Percentiles rank a stretch among this genome's conserved stretches.
These are phyloP conservation scores for Alauda arvensis DNA, from an alignment of 2,797 vertebrate species.

Conservation along the genomic window DNA sequence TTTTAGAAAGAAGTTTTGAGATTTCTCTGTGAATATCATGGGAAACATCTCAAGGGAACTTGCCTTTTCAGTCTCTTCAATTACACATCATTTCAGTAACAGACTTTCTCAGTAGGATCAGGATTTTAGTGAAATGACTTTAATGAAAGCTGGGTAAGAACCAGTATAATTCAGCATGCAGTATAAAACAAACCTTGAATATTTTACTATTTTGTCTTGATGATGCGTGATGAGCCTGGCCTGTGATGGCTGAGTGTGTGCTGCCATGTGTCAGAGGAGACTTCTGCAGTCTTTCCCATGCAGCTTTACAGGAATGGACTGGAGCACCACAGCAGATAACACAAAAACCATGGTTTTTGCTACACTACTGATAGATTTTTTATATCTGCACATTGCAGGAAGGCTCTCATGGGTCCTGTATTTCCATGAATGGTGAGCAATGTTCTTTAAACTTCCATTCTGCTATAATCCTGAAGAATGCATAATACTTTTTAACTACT, in stretches of 20 bases:
- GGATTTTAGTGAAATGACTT: not conserved
- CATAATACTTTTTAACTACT: not conserved
- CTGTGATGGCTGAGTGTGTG: not conserved
- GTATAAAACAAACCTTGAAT: not conserved
- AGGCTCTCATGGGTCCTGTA: not conserved
- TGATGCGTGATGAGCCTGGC: not conserved
- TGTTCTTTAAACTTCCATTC: not conserved
- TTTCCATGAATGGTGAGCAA: not conserved
- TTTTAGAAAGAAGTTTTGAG: not conserved
- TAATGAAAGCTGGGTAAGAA: too few relatives aligned
- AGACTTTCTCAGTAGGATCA: not conserved
- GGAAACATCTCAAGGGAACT: not conserved
- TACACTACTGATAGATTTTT: not conserved
- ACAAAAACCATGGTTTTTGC: not conserved
- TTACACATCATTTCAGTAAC: not conserved
- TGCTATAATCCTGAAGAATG: not conserved
- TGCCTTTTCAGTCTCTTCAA: not conserved
- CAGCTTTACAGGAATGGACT: not conserved
- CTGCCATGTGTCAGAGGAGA: not conserved
- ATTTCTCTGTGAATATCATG: not conserved
- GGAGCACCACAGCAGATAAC: not conserved
- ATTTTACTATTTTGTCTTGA: not conserved
- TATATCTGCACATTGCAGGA: not conserved
- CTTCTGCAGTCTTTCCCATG: not conserved
- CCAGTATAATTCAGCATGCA: not conserved